A percentile compares a stretch with the other conserved stretches of the same genome.
phyloP scores from a whole-genome alignment of 2,888 invertebrate species.

The Sesamia inferens region DNA sequence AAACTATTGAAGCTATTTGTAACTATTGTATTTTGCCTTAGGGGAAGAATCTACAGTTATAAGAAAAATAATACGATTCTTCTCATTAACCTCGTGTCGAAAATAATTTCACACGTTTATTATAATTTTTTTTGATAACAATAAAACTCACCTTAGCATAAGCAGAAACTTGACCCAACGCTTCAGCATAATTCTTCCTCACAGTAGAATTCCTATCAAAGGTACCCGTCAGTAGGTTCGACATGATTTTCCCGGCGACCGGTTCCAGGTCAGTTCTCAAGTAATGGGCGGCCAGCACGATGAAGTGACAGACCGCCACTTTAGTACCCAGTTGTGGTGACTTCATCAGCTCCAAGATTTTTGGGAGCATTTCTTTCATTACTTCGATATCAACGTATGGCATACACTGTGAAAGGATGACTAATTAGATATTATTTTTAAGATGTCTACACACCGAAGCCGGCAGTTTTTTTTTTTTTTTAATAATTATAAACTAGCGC shows the following conservation, averaged over 20 bases:
- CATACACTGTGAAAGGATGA: conserved; percentile 85
- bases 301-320: conserved; percentile 94
- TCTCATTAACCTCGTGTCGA: background rate
- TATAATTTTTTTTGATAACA: background rate
- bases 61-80: background rate
- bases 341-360: conserved; percentile 95
- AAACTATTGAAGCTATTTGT: background rate
- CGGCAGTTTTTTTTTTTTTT: no score
- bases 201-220: conserved; percentile 96
- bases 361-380: conserved; percentile 94
- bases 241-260: conserved; percentile 90
- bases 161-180: conserved; percentile 95
- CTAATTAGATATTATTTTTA: background rate
- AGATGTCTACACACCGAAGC: background rate
- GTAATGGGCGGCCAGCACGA: conserved; percentile 91
- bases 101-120: background rate
- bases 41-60: background rate
- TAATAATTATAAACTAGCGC: no score
- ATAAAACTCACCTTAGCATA: conserved; percentile 92
- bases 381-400: conserved; percentile 94
- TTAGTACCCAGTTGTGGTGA: conserved; percentile 96
- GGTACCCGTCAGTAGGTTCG: conserved; percentile 92
- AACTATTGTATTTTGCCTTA: background rate
- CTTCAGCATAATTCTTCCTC: conserved; percentile 95
- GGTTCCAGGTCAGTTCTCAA: conserved; percentile 89